phyloP scores from a whole-genome alignment of 2,113 vertebrate species.

The Eolophus roseicapilla region DNA sequence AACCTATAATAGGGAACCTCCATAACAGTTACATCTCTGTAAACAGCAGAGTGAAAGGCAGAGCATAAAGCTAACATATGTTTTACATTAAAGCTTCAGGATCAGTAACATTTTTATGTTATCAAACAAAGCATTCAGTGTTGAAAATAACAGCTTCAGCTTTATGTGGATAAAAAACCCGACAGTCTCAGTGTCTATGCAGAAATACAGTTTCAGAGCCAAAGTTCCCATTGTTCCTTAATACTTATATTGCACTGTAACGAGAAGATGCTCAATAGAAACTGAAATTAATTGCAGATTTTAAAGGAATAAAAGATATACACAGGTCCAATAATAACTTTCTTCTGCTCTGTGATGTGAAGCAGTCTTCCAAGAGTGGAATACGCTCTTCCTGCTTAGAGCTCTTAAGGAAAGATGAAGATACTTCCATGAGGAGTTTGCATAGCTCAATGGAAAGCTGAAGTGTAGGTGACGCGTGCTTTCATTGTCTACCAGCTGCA shows the following conservation, averaged over 20 bases:
- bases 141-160: not conserved
- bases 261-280: not conserved
- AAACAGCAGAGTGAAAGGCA: not conserved
- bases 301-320: not conserved
- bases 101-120: constrained; percentile 27
- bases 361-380: not conserved
- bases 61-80: constrained; percentile 42
- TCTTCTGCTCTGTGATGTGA: not conserved
- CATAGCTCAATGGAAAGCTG: not conserved
- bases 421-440: not conserved
- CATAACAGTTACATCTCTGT: not conserved
- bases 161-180: not conserved
- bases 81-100: constrained; percentile 24
- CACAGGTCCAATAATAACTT: not conserved
- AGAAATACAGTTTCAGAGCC: not conserved
- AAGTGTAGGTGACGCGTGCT: not conserved
- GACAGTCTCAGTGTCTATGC: not conserved
- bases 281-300: constrained; percentile 1
- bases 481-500: not conserved
- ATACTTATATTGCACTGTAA: not conserved
- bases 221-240: not conserved
- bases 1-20: not conserved
- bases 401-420: not conserved
- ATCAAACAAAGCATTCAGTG: constrained; percentile 8
- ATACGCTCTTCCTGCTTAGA: not conserved